phyloP scores from a whole-genome alignment of 2,113 vertebrate genomes.

The Phainopepla nitens region DNA sequence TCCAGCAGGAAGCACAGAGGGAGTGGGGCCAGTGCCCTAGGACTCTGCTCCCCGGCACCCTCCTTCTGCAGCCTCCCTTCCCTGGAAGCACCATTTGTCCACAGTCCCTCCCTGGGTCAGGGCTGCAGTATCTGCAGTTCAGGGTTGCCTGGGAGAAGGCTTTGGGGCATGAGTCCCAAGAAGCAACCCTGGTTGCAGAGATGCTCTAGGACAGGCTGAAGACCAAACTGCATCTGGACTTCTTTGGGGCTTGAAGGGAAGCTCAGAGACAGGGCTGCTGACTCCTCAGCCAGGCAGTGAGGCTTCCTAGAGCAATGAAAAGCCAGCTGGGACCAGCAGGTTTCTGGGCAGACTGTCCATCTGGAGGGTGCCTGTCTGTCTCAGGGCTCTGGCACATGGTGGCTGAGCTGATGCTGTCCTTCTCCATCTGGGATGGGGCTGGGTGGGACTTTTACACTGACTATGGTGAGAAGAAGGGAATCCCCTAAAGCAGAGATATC shows the following conservation, averaged over 20 bases:
- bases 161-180: not conserved
- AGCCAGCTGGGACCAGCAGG: not conserved
- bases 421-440: fast-evolving
- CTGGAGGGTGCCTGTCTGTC: not conserved
- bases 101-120: not conserved
- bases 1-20: not conserved
- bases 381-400: not conserved
- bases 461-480: not conserved
- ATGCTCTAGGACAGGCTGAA: not conserved
- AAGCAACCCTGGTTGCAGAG: not conserved
- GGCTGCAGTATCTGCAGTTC: not conserved
- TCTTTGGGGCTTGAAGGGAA: not conserved
- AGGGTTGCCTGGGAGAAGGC: not conserved
- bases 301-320: not conserved
- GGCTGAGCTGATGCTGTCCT: not conserved
- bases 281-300: not conserved
- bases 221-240: not conserved
- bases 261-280: not conserved
- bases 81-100: not conserved
- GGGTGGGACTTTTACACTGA: not conserved
- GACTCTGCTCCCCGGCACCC: not conserved
- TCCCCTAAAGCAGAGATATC: not conserved
- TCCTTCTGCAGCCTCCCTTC: not conserved
- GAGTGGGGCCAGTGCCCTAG: not conserved
- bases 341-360: not conserved